Evolutionary conservation across 2,113 vertebrate genomes (phyloP), one percentile per base, ranked within the genome.

Genomic region (Amia ocellicauda): DNA sequence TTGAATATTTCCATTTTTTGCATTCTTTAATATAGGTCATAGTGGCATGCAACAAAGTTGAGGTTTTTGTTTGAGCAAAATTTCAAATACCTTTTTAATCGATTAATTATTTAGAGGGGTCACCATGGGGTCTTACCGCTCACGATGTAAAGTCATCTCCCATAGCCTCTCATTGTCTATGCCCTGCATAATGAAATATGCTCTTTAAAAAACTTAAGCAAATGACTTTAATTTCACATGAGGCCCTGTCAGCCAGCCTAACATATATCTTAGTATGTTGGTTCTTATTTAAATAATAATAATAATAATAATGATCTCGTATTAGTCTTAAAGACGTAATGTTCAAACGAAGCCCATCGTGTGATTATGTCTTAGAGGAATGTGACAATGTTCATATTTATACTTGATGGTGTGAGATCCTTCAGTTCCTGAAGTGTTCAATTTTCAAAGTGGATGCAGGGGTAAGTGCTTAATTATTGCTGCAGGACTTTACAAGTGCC

Each of bases 101-200:
- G 85, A 89, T 90, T 83, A 89, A 89, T 90, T 86, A 89, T 89
- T 84, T 79, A 90, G 73, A 72, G 80, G 72, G 89, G 86, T 90
- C 86, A 89, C 74, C 31, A 67, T 17, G 78, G 84, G 87, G 86
- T 87, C 81, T 74, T 47, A 72, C 76, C 75, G 80, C 83, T 86
- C 84, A 75, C 79, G 83, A 84, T 85, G 86, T 84, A 69, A 68
- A 74, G 58, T 62, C 79, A 66, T 81, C 72, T 66, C 69, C 64
- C 69, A 62, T 71, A 76, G 73, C 71, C 76, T 68, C 76, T 72
- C 77, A 64, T 63, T 28, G 43, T 71, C 57, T 47, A 28, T 77
- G 71, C 68, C 56, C 72, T 74, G 86, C 84, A 89, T 89, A 86
- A 79, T 88, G 88, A 88, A 77, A 68, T 29, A 52, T n/a, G n/a